Evolutionary conservation across 1,140 invertebrate species (phyloP).

Genomic region (Hetaerina americana): DNA sequence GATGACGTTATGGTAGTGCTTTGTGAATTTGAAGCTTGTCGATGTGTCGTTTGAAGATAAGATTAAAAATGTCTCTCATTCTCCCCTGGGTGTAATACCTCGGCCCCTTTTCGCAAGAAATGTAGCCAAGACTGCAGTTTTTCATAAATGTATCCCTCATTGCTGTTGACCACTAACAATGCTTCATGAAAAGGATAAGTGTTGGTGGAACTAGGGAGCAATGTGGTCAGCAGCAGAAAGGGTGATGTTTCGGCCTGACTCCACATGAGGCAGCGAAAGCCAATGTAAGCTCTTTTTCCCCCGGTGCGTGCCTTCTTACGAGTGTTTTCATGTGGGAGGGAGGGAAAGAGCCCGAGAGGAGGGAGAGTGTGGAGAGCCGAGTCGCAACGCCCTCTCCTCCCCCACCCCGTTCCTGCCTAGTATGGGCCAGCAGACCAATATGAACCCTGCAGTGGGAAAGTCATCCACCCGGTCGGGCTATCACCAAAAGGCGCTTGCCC

Average conservation of each 20-base stretch:
- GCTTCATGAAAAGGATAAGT: too few relatives aligned
- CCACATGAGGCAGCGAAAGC: not conserved
- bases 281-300: not conserved
- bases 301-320: not conserved
- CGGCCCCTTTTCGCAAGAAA: not conserved
- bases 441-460: conserved; percentile 8
- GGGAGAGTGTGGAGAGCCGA: not conserved
- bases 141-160: too few relatives aligned
- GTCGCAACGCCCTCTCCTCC: not conserved
- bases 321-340: not conserved
- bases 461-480: conserved; percentile 30
- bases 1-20: too few relatives aligned
- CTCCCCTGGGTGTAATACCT: too few relatives aligned
- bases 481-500: conserved; percentile 73
- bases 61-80: too few relatives aligned
- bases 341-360: not conserved
- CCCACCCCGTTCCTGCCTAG: conserved; percentile 1
- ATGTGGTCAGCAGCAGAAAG: not conserved
- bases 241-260: not conserved
- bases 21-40: too few relatives aligned
- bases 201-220: not conserved
- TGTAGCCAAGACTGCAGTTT: too few relatives aligned
- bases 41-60: too few relatives aligned
- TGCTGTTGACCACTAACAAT: too few relatives aligned
- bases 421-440: conserved; percentile 11